phyloP scores from a whole-genome alignment of 2,888 invertebrate species.

The Cerceris rybyensis region DNA sequence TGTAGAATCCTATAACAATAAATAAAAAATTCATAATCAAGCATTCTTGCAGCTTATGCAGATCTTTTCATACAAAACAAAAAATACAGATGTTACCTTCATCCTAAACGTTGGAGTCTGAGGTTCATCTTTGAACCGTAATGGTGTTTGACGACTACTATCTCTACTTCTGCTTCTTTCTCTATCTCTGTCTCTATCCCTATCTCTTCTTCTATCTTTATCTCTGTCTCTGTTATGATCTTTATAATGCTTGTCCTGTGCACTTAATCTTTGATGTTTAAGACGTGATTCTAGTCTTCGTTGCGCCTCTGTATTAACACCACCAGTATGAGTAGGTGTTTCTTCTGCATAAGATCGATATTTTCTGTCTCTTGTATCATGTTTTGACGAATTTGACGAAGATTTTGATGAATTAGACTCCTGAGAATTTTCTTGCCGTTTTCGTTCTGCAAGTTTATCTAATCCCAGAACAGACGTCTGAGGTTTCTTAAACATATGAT shows the following conservation, averaged over 20 bases:
- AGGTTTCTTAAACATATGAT: constrained; percentile 88
- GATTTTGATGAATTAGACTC: constrained; percentile 70
- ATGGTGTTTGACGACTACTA: constrained; percentile 72
- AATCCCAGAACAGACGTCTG: constrained; percentile 90
- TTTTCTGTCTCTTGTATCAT: constrained; percentile 83
- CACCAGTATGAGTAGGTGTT: constrained; percentile 97
- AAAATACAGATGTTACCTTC: constrained; percentile 74
- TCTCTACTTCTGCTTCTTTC: constrained; percentile 68
- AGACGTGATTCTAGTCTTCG: constrained; percentile 84
- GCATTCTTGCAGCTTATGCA: neutral
- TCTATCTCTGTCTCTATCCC: constrained; percentile 61
- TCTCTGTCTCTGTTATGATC: constrained; percentile 77
- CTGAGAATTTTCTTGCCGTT: constrained; percentile 83
- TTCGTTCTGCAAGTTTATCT: constrained; percentile 92
- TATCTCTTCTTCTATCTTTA: constrained; percentile 72
- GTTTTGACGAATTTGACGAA: constrained; percentile 67
- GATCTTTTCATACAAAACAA: neutral
- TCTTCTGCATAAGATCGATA: constrained; percentile 92
- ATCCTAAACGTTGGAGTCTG: constrained; percentile 88
- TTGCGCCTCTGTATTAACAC: constrained; percentile 91
- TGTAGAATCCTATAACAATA: constrained; percentile 81
- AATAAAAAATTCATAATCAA: neutral
- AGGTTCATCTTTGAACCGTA: constrained; percentile 92
- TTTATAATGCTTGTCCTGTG: constrained; percentile 72
- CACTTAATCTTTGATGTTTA: constrained; percentile 77